Conservation (phyloP, 2,888 invertebrate genomes). For the Loripinus fragilis region DNA sequence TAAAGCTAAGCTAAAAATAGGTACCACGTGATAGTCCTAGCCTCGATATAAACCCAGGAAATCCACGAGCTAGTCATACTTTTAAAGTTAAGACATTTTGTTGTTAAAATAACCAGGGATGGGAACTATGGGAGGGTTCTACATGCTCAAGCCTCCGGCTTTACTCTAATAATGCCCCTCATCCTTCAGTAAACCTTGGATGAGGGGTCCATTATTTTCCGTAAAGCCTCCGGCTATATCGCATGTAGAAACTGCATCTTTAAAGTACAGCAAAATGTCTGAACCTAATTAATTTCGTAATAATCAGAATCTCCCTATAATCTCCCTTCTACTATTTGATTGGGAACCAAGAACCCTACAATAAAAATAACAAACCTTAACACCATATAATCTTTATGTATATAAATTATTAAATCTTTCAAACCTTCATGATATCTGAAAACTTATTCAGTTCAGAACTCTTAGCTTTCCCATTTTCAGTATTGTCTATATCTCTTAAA, state of each 20-base stretch:
- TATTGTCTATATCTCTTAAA: background rate
- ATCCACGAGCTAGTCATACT: too few species aligned
- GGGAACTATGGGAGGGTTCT: too few species aligned
- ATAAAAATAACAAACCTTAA: too few species aligned
- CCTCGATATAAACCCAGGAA: too few species aligned
- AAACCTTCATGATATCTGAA: background rate
- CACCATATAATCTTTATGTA: too few species aligned
- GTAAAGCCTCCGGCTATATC: background rate
- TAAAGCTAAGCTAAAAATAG: too few species aligned
- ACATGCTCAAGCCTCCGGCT: conserved; percentile 6
- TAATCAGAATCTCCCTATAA: too few species aligned
- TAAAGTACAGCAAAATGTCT: background rate
- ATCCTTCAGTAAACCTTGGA: background rate
- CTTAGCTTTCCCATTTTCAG: background rate
- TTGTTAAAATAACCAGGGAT: background rate
- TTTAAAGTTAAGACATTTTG: too few species aligned
- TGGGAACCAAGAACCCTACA: too few species aligned
- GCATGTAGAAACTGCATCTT: background rate
- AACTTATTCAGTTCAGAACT: background rate
- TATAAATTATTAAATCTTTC: background rate
- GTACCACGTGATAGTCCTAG: too few species aligned
- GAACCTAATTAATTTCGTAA: too few species aligned
- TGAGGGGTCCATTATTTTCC: background rate
- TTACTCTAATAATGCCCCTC: background rate
- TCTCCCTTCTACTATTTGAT: too few species aligned